phyloP scores from a whole-genome alignment of 1,140 invertebrate species.

The Heliconius hewitsoni region DNA sequence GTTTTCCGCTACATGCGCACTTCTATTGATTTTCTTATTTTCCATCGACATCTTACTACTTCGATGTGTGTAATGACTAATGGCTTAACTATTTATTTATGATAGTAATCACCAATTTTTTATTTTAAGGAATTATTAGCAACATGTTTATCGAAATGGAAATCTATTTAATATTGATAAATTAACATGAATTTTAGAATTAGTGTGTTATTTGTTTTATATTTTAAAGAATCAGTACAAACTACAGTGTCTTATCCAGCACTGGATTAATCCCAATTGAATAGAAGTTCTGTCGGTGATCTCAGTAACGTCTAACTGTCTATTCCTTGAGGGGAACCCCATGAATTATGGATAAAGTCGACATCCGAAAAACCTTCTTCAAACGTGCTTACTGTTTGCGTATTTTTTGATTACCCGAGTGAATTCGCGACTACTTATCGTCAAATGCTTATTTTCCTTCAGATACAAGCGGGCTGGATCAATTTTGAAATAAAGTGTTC shows the following conservation, averaged over 20 bases:
- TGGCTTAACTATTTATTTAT: no score
- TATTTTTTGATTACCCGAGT: constrained; percentile 39
- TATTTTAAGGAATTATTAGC: no score
- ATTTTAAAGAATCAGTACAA: background rate
- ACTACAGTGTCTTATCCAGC: constrained; percentile 20
- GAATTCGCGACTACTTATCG: constrained; percentile 28
- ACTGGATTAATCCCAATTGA: constrained; percentile 39
- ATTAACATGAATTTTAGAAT: no score
- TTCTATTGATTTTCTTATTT: background rate
- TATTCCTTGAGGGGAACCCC: constrained; percentile 46
- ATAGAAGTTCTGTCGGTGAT: constrained; percentile 45
- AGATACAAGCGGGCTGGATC: constrained; percentile 3
- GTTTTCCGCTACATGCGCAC: background rate
- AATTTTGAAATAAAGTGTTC: constrained; percentile 1
- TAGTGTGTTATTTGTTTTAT: background rate
- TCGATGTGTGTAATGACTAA: no score
- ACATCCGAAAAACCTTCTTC: constrained; percentile 41
- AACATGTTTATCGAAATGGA: no score
- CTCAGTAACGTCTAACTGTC: constrained; percentile 47
- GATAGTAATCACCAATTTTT: no score
- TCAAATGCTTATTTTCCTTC: constrained; percentile 11
- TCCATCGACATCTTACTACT: background rate
- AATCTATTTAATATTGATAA: no score
- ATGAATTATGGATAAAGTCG: constrained; percentile 56
- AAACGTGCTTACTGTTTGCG: constrained; percentile 33